Evolutionary conservation across 1,140 invertebrate species (phyloP).

Genomic region (Hirudo medicinalis): DNA sequence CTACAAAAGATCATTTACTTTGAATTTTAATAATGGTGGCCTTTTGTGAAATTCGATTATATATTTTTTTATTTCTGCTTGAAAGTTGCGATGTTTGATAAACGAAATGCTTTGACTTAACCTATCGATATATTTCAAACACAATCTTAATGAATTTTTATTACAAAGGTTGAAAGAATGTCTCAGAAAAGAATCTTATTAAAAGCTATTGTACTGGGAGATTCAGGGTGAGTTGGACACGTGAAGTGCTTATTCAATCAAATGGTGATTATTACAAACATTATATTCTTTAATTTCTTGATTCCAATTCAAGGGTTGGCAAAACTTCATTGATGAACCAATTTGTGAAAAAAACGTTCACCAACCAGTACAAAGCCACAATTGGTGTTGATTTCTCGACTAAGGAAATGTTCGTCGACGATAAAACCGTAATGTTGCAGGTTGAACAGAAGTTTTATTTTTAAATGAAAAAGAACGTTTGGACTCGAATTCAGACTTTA

Average conservation of each 20-base stretch:
- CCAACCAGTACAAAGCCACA: conserved; percentile 99
- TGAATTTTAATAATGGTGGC: too few relatives aligned
- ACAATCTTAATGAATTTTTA: too few relatives aligned
- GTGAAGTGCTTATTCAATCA: not conserved
- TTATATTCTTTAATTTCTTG: conserved; percentile 13
- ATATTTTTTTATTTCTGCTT: too few relatives aligned
- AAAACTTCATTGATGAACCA: conserved; percentile 99
- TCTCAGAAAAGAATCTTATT: conserved; percentile 82
- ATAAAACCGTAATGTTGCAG: conserved; percentile 96
- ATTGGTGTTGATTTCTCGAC: conserved; percentile 99
- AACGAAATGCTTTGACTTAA: too few relatives aligned
- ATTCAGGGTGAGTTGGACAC: conserved; percentile 57
- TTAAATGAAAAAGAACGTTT: too few relatives aligned
- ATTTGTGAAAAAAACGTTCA: conserved; percentile 99
- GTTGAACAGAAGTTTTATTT: conserved; percentile 42
- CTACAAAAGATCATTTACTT: too few relatives aligned
- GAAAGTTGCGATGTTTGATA: too few relatives aligned
- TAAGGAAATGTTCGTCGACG: conserved; percentile 98
- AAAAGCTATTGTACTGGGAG: conserved; percentile 94
- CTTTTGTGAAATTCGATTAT: too few relatives aligned
- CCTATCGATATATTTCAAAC: too few relatives aligned
- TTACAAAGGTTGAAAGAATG: not conserved
- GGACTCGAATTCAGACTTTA: too few relatives aligned
- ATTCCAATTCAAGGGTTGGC: conserved; percentile 55
- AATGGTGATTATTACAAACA: conserved; percentile 15